phyloP scores from a whole-genome alignment of 2,113 vertebrate species.

The Bolborhynchus lineola region DNA sequence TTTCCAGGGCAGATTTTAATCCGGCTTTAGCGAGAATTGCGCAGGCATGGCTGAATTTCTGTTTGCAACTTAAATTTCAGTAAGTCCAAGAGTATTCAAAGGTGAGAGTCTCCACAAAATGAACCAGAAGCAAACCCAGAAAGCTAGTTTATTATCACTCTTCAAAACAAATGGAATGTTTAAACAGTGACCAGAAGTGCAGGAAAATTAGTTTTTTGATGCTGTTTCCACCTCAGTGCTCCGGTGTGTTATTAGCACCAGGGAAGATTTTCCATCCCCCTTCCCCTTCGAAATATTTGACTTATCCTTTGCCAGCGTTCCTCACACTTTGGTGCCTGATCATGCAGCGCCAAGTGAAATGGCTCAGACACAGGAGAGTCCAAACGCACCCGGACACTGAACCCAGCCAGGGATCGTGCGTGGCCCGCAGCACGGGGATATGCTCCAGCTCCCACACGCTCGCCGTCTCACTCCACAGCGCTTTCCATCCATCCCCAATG shows the following conservation, averaged over 20 bases:
- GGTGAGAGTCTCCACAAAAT: not conserved
- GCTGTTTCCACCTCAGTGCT: not conserved
- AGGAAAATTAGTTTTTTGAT: not conserved
- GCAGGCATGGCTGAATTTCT: not conserved
- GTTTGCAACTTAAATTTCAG: not conserved
- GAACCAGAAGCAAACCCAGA: not conserved
- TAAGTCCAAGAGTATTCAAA: not conserved
- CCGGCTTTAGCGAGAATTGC: not conserved
- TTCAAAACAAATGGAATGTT: not conserved
- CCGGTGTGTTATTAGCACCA: fast-evolving
- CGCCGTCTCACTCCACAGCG: fast-evolving
- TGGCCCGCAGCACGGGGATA: fast-evolving
- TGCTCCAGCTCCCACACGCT: fast-evolving
- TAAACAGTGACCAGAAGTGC: not conserved
- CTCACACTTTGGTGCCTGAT: fast-evolving
- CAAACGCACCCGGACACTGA: not conserved
- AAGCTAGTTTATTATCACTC: not conserved
- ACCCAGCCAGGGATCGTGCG: fast-evolving
- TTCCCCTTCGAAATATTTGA: fast-evolving
- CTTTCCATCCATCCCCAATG: fast-evolving
- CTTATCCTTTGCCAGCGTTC: not conserved
- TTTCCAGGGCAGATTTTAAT: not conserved
- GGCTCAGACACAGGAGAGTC: fast-evolving
- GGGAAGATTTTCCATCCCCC: not conserved
- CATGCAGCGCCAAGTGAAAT: not conserved